Evolutionary conservation across 2,888 invertebrate species (phyloP).

Genomic region (Sinohyriopsis cumingii): DNA sequence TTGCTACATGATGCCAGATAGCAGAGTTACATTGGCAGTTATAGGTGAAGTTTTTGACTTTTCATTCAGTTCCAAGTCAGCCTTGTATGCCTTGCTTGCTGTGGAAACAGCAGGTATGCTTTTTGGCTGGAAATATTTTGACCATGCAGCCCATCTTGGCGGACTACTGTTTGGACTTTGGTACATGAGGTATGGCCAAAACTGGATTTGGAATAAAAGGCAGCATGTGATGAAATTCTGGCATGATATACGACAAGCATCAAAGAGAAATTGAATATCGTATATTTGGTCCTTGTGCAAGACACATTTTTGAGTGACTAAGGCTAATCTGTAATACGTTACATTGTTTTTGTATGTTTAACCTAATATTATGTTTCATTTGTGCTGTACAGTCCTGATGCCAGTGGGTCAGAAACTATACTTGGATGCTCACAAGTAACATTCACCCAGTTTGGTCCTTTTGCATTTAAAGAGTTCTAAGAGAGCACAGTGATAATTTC

Average conservation of each 20-base stretch:
- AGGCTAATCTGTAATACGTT: no score
- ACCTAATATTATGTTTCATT: no score
- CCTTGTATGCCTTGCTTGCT: conserved; percentile 87
- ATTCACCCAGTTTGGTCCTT: no score
- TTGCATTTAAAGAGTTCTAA: no score
- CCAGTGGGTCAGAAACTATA: no score
- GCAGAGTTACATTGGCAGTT: conserved; percentile 89
- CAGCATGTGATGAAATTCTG: conserved; percentile 2
- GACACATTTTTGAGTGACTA: no score
- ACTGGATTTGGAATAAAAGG: conserved; percentile 12
- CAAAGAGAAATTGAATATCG: no score
- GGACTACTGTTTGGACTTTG: conserved; percentile 90
- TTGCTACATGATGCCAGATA: conserved; percentile 90
- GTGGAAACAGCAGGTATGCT: conserved; percentile 89
- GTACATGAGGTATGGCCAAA: conserved; percentile 22
- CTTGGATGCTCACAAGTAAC: no score
- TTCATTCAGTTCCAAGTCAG: conserved; percentile 88
- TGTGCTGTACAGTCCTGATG: no score
- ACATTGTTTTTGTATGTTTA: no score
- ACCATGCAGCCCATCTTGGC: conserved; percentile 99
- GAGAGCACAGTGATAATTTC: no score
- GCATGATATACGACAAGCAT: background rate
- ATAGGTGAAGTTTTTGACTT: conserved; percentile 81
- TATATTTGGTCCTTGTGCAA: no score
- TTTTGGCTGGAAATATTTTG: conserved; percentile 92